These are phyloP conservation scores for Selene dorsalis DNA, from an alignment of 2,797 vertebrate species.

Conservation along the genomic window DNA sequence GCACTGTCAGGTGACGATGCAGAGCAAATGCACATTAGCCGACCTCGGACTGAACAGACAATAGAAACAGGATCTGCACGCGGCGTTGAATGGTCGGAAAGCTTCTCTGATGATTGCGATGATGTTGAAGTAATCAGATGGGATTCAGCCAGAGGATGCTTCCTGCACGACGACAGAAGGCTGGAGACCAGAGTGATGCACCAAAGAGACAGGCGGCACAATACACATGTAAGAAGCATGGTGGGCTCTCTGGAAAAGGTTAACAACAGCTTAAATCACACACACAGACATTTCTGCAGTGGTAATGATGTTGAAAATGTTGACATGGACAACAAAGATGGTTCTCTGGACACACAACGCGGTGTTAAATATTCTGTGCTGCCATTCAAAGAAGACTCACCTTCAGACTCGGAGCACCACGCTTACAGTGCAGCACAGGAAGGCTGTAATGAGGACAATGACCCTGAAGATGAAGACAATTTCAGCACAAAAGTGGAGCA, in stretches of 20 bases:
- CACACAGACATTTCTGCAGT: constrained; percentile 81
- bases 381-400: constrained; percentile 81
- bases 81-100: constrained; percentile 84
- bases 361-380: constrained; percentile 86
- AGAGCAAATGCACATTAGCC: constrained; percentile 90
- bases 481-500: constrained; percentile 87
- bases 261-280: constrained; percentile 85
- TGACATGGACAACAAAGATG: constrained; percentile 58
- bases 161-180: constrained; percentile 82
- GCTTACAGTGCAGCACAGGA: constrained; percentile 85
- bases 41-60: constrained; percentile 86
- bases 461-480: constrained; percentile 86
- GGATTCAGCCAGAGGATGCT: constrained; percentile 88
- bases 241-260: constrained; percentile 86
- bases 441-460: constrained; percentile 87
- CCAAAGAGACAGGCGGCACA: constrained; percentile 88
- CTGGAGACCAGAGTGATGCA: constrained; percentile 75
- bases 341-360: constrained; percentile 71
- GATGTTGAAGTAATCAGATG: constrained; percentile 82
- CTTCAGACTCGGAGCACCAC: constrained; percentile 85
- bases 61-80: constrained; percentile 79
- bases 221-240: constrained; percentile 87
- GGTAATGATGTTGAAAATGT: constrained; percentile 80
- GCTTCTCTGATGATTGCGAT: constrained; percentile 88
- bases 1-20: constrained; percentile 83